Evolutionary conservation across 2,113 vertebrate species (phyloP), one percentile per base, ranked within the genome.

Genomic region (Epinephelus lanceolatus): DNA sequence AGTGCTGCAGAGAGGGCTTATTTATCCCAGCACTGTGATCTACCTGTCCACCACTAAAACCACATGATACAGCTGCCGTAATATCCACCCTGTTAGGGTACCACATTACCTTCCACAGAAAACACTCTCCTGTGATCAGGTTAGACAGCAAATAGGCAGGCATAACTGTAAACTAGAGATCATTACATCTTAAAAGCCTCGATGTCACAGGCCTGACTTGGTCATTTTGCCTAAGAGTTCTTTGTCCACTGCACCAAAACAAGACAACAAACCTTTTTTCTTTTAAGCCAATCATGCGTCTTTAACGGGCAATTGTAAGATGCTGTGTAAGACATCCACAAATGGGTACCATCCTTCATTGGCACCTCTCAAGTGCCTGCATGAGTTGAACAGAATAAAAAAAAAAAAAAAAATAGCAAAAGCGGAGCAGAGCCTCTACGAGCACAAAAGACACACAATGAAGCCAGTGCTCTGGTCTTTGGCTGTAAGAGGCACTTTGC

Each of bases 401-500:
- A 61, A 73, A 68, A 62, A 76, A 75, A 81, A 61, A 73, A 68
- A 79, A 15, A 74, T 3, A 69, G 68, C 33, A 40, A 66, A 91
- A 87, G 76, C 77, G 21, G 77, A 71, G 67, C 75, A 84, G 56
- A 80, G 86, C 42, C 63, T 86, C 76, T 66, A 68, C 68, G 62
- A 87, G 75, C 81, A 88, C 86, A 92, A 93, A 89, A 91, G 84
- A 77, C 61, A 88, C 81, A 93, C 92, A 94, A 92, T 92, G 90
- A 90, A 87, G 88, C 76, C 84, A 75, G 73, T 67, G 81, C 91
- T 89, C 76, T 75, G 89, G 91, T 77, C 75, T 61, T 86, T 86
- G 81, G 91, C 88, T 90, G 78, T 91, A 87, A 93, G 93, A 91
- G 89, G 85, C 90, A 95, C 93, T 94, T 94, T 95, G 94, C 95